phyloP scores from a whole-genome alignment of 2,888 invertebrate species.

The Horisme vitalbata region DNA sequence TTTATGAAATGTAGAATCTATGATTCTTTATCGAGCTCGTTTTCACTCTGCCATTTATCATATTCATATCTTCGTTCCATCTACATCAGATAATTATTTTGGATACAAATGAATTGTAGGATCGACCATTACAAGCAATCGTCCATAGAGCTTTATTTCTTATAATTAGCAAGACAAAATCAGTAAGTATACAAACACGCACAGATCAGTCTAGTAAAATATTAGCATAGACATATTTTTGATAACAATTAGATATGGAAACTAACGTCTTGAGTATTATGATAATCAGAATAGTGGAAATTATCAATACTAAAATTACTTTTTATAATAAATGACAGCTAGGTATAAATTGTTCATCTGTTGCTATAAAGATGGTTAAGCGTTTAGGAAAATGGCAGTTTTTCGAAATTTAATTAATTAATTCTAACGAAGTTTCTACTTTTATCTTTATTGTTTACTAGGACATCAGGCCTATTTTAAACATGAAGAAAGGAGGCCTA shows the following conservation, averaged over 20 bases:
- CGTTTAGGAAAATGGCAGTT: too few relatives aligned
- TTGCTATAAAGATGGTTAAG: too few relatives aligned
- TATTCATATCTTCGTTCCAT: constrained; percentile 75
- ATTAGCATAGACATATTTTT: constrained; percentile 59
- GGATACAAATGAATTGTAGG: constrained; percentile 26
- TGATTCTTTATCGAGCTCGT: constrained; percentile 25
- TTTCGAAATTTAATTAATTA: too few relatives aligned
- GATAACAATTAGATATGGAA: constrained; percentile 40
- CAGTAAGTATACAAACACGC: constrained; percentile 67
- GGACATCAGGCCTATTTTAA: too few relatives aligned
- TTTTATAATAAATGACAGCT: constrained; percentile 27
- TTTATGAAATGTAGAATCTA: constrained; percentile 31
- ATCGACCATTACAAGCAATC: constrained; percentile 31
- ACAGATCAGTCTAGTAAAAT: constrained; percentile 41
- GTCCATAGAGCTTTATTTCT: constrained; percentile 59
- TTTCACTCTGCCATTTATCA: constrained; percentile 42
- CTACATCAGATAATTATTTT: constrained; percentile 47
- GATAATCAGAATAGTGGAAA: constrained; percentile 10
- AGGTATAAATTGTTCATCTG: too few relatives aligned
- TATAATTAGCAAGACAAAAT: constrained; percentile 44
- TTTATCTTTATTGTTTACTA: too few relatives aligned
- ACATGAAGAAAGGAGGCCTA: too few relatives aligned
- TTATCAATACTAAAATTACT: constrained; percentile 29
- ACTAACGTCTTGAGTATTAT: constrained; percentile 24
- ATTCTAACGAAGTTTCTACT: too few relatives aligned